Percentiles rank a stretch among this genome's conserved stretches.
Conservation (phyloP, 2,113 vertebrate species). For the Circaetus gallicus region DNA sequence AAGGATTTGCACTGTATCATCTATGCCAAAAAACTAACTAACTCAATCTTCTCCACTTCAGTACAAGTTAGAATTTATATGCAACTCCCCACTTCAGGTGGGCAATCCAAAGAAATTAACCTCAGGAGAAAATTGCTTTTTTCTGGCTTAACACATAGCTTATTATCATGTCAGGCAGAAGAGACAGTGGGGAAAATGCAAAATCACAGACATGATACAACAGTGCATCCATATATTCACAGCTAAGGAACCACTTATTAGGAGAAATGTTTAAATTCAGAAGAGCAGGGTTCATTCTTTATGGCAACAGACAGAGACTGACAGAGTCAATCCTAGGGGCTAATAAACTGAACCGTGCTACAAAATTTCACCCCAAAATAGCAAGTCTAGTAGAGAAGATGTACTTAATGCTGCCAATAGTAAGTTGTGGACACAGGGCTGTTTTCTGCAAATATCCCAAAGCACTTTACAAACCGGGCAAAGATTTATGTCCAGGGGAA, state of each 20-base stretch:
- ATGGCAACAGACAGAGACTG: background rate
- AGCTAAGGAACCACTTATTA: background rate
- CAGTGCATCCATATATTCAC: background rate
- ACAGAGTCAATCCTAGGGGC: background rate
- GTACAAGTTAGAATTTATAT: constrained; percentile 53
- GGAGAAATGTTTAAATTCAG: background rate
- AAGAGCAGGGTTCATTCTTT: background rate
- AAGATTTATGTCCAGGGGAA: background rate
- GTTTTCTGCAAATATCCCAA: background rate
- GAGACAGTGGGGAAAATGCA: constrained; percentile 47
- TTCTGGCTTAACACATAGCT: constrained; percentile 53
- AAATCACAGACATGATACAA: background rate
- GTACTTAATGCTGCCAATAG: fast-evolving
- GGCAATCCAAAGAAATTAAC: constrained; percentile 51
- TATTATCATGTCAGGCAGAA: constrained; percentile 58
- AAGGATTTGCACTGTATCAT: constrained; percentile 29
- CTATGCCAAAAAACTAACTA: background rate
- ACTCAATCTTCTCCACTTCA: constrained; percentile 33
- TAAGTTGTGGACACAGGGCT: fast-evolving
- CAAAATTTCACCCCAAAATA: background rate
- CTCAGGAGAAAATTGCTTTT: constrained; percentile 66
- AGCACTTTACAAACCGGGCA: background rate
- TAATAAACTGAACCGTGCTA: fast-evolving
- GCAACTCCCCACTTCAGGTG: constrained; percentile 43
- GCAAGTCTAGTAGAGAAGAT: background rate